These are phyloP conservation scores for Cyclura pinguis DNA, from an alignment of 2,797 vertebrate genomes.

Conservation along the genomic window DNA sequence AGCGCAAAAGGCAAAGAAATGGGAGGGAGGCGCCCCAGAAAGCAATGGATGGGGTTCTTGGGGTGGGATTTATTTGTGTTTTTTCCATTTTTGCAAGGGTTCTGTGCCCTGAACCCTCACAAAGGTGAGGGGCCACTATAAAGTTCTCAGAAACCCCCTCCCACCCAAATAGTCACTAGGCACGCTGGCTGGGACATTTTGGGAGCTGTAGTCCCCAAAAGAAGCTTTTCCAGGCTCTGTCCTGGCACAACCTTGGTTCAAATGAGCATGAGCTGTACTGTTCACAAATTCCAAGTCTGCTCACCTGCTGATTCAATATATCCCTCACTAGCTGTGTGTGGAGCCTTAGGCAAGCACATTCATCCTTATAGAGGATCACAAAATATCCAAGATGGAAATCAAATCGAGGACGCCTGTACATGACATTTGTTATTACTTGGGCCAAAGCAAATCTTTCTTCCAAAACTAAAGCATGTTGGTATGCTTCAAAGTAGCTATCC, in stretches of 20 bases:
- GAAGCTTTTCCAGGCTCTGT: no score
- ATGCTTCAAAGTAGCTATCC: conserved; percentile 83
- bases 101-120: no score
- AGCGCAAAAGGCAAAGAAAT: no score
- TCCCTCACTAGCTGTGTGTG: conserved; percentile 78
- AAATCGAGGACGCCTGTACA: conserved; percentile 76
- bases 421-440: conserved; percentile 79
- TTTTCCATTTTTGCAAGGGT: no score
- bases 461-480: conserved; percentile 79
- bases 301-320: conserved; percentile 78
- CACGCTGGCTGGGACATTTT: no score
- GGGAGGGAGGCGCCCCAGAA: no score
- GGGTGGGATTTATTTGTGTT: no score
- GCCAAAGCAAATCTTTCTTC: conserved; percentile 82
- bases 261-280: not conserved
- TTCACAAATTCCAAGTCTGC: not conserved
- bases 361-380: conserved; percentile 75
- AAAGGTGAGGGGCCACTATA: no score
- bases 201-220: no score
- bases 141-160: no score
- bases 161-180: no score
- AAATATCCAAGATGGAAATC: conserved; percentile 80
- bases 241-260: not conserved
- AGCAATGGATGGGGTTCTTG: no score
- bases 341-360: conserved; percentile 78